A percentile compares a stretch with the other conserved stretches of the same genome.
phyloP scores from a whole-genome alignment of 2,888 invertebrate species.

The Xylocampa areola region DNA sequence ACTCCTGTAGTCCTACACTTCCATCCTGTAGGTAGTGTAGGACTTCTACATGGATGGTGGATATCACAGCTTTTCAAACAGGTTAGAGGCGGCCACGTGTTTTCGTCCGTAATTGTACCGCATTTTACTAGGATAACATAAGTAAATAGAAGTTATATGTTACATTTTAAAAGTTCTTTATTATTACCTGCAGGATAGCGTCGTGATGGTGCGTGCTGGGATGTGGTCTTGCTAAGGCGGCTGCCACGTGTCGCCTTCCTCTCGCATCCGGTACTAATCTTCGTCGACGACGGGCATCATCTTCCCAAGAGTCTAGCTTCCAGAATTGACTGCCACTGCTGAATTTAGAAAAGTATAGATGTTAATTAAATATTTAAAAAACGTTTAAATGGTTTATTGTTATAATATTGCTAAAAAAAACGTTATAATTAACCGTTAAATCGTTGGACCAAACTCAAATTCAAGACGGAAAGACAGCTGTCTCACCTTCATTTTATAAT shows the following conservation, averaged over 20 bases:
- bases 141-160: neutral
- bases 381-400: neutral
- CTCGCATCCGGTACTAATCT: conserved; percentile 98
- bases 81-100: too few species aligned
- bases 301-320: conserved; percentile 99
- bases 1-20: too few species aligned
- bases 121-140: conserved; percentile 12
- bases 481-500: too few species aligned
- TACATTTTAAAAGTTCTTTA: too few species aligned
- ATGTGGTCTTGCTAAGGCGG: conserved; percentile 94
- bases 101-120: too few species aligned
- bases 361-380: too few species aligned
- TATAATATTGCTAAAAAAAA: neutral
- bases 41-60: too few species aligned
- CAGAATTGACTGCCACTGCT: conserved; percentile 91
- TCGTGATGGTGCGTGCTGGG: conserved; percentile 94
- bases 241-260: conserved; percentile 97
- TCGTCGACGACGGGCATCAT: conserved; percentile 98
- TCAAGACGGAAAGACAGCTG: too few species aligned
- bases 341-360: conserved; percentile 19
- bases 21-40: too few species aligned
- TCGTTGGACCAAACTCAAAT: too few species aligned
- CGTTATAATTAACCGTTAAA: too few species aligned
- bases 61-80: too few species aligned
- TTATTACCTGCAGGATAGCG: conserved; percentile 96